Evolutionary conservation across 2,113 vertebrate species (phyloP).

Genomic region (Dasyprocta punctata): DNA sequence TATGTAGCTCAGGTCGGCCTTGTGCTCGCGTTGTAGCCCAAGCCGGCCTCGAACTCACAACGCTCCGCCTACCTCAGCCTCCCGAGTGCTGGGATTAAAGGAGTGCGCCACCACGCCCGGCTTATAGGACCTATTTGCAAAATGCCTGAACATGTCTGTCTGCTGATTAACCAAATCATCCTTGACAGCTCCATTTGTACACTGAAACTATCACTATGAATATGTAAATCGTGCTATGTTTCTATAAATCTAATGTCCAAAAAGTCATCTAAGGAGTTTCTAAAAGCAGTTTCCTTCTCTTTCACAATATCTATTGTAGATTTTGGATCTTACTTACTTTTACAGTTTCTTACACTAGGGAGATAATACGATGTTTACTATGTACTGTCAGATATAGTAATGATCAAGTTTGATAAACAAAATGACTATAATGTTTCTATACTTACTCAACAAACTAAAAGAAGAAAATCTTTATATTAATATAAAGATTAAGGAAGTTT

Average conservation of each 20-base stretch:
- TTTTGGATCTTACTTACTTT: too few species aligned
- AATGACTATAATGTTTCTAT: neutral
- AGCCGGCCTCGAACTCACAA: too few species aligned
- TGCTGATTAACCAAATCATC: neutral
- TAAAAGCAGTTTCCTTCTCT: neutral
- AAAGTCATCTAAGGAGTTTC: neutral
- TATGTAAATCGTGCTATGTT: neutral
- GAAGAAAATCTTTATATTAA: neutral
- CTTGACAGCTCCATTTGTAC: neutral
- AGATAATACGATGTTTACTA: neutral
- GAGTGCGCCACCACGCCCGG: too few species aligned
- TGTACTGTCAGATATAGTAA: slow-evolving; percentile 7
- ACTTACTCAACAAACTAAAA: neutral
- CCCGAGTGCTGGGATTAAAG: too few species aligned
- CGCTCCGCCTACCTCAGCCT: too few species aligned
- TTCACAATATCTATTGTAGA: too few species aligned
- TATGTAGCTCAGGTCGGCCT: too few species aligned
- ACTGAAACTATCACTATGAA: neutral
- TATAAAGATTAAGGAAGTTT: neutral
- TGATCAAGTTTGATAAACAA: neutral
- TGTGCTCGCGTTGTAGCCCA: too few species aligned
- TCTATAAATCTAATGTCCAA: neutral
- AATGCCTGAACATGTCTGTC: neutral
- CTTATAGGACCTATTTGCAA: neutral
- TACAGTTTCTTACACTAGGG: too few species aligned